These are phyloP conservation scores for Planiliza haematocheilus DNA, from an alignment of 2,113 vertebrate species.

Conservation along the genomic window DNA sequence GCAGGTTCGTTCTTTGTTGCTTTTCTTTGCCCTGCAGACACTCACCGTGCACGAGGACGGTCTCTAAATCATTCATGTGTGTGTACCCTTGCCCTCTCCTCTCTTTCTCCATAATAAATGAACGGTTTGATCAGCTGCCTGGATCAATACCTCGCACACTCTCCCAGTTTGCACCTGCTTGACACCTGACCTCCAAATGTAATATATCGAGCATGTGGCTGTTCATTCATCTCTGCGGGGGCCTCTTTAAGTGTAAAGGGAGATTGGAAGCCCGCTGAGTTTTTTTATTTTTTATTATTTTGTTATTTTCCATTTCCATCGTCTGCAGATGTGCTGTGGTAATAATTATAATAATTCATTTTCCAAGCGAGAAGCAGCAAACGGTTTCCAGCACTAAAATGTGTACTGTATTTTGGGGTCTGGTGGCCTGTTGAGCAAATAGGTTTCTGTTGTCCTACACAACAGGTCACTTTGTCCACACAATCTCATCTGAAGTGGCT, in stretches of 20 bases:
- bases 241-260: background rate
- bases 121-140: slow-evolving; percentile 64
- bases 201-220: slow-evolving; percentile 26
- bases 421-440: slow-evolving; percentile 4
- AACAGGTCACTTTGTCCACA: slow-evolving; percentile 11
- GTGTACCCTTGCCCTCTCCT: slow-evolving; percentile 21
- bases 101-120: slow-evolving; percentile 59
- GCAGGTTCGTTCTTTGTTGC: slow-evolving; percentile 3
- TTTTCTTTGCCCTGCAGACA: background rate
- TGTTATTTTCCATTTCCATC: too few relatives aligned
- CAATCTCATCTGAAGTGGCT: slow-evolving; percentile 34
- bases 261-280: background rate
- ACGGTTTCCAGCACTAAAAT: background rate
- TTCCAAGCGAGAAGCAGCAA: background rate
- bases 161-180: slow-evolving; percentile 54
- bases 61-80: slow-evolving; percentile 62
- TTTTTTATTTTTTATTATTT: background rate
- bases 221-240: background rate
- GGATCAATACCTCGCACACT: slow-evolving; percentile 59
- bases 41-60: background rate
- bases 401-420: slow-evolving; percentile 1
- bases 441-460: slow-evolving; percentile 13
- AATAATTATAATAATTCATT: background rate
- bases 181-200: slow-evolving; percentile 57
- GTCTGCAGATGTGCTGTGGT: too few relatives aligned